Percentiles rank a stretch among this genome's conserved stretches.
Conservation (phyloP, 2,888 invertebrate species). For the Pyralis farinalis region DNA sequence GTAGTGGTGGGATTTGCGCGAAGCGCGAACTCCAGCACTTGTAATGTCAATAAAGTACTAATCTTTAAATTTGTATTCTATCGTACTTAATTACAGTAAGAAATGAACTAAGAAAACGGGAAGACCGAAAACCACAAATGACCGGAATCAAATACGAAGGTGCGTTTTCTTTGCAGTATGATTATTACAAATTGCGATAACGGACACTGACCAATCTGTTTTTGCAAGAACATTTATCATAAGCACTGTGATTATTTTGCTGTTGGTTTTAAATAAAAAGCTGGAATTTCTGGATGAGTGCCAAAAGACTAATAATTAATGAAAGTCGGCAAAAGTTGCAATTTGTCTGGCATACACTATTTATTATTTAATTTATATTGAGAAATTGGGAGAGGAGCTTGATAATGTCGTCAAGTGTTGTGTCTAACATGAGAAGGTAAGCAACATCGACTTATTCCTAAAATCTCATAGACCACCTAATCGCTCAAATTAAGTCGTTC, state of each 20-base stretch:
- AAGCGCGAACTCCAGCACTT: too few species aligned
- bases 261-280: not conserved
- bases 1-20: too few species aligned
- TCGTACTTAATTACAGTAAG: not conserved
- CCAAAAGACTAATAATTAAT: not conserved
- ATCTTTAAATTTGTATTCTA: too few species aligned
- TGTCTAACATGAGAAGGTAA: too few species aligned
- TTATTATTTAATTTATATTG: too few species aligned
- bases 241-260: slow-evolving; percentile 23
- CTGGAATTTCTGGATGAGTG: not conserved
- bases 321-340: not conserved
- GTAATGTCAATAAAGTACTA: too few species aligned
- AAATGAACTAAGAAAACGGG: not conserved
- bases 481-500: too few species aligned
- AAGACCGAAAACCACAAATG: not conserved
- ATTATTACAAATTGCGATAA: slow-evolving; percentile 69
- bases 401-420: too few species aligned
- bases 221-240: slow-evolving; percentile 41
- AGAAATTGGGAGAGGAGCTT: too few species aligned
- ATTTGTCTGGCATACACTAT: too few species aligned
- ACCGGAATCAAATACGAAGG: slow-evolving; percentile 41
- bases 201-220: slow-evolving; percentile 47
- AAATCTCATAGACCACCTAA: too few species aligned
- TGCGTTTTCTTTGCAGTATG: slow-evolving; percentile 62
- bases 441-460: too few species aligned